These are phyloP conservation scores for Colletes gigas DNA, from an alignment of 1,140 invertebrate species.

Conservation along the genomic window DNA sequence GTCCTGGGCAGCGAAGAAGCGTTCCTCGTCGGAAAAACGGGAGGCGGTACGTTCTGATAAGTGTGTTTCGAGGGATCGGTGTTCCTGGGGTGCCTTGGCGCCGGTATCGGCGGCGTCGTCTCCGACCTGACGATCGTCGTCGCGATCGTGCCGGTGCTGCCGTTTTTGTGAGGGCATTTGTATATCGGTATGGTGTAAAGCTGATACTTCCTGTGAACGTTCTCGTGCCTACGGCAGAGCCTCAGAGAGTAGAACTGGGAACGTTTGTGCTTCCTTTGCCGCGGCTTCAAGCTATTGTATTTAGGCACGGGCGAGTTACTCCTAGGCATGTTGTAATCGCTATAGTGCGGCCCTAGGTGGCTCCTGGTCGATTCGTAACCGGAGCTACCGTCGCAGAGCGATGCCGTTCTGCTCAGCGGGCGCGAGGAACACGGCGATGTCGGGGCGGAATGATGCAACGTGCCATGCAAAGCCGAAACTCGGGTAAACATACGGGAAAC, in stretches of 20 bases:
- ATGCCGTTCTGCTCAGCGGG: constrained; percentile 78
- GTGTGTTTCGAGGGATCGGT: constrained; percentile 79
- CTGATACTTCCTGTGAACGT: constrained; percentile 69
- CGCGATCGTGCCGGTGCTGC: constrained; percentile 62
- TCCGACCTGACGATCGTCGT: constrained; percentile 60
- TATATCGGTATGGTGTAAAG: constrained; percentile 79
- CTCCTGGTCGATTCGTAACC: constrained; percentile 85
- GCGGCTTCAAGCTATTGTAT: constrained; percentile 76
- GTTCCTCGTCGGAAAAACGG: constrained; percentile 76
- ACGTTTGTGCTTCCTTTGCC: constrained; percentile 73
- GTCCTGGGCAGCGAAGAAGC: constrained; percentile 58
- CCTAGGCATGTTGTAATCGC: constrained; percentile 76
- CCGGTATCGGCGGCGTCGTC: constrained; percentile 75
- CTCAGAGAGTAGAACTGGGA: constrained; percentile 78
- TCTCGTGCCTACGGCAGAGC: constrained; percentile 70
- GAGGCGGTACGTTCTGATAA: constrained; percentile 82
- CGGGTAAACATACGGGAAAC: constrained; percentile 78
- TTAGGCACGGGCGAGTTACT: constrained; percentile 75
- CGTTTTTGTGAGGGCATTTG: constrained; percentile 75
- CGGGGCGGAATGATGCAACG: constrained; percentile 71
- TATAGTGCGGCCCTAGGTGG: constrained; percentile 79
- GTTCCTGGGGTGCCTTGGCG: constrained; percentile 75
- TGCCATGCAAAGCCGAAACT: constrained; percentile 79
- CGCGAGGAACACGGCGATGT: constrained; percentile 72
- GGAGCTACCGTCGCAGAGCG: constrained; percentile 78